phyloP scores from a whole-genome alignment of 1,140 invertebrate species.

The Maconellicoccus hirsutus region DNA sequence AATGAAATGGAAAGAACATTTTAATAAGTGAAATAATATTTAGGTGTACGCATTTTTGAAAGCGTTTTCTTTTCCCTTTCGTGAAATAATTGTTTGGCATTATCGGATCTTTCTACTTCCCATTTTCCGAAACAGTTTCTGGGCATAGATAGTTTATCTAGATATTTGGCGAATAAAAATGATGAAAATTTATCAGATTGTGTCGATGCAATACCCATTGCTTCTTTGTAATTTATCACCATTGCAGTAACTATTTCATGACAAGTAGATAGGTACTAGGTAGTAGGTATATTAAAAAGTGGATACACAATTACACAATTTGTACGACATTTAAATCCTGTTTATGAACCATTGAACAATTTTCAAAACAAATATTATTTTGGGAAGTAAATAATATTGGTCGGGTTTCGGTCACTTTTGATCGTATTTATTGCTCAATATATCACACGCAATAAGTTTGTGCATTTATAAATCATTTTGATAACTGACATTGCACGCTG shows the following conservation, averaged over 20 bases:
- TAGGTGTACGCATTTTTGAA: conserved; percentile 10
- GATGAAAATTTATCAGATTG: too few relatives aligned
- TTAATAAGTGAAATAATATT: conserved; percentile 22
- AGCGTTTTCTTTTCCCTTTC: background rate
- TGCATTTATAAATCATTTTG: background rate
- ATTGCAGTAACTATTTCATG: too few relatives aligned
- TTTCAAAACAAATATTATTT: background rate
- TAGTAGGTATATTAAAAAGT: too few relatives aligned
- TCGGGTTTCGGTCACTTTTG: background rate
- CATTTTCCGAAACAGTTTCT: too few relatives aligned
- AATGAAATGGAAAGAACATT: conserved; percentile 21
- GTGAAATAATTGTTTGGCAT: background rate
- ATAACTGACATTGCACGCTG: background rate
- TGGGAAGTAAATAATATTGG: background rate
- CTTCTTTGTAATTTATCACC: too few relatives aligned
- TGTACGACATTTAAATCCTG: too few relatives aligned
- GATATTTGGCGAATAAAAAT: too few relatives aligned
- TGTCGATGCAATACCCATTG: too few relatives aligned
- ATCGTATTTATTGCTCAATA: background rate
- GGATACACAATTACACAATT: too few relatives aligned
- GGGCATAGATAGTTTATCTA: too few relatives aligned
- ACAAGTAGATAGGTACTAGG: too few relatives aligned
- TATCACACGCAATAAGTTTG: background rate
- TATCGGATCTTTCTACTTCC: background rate
- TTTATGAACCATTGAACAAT: background rate